phyloP scores from a whole-genome alignment of 2,888 invertebrate genomes.

The Cheilosia urbana region DNA sequence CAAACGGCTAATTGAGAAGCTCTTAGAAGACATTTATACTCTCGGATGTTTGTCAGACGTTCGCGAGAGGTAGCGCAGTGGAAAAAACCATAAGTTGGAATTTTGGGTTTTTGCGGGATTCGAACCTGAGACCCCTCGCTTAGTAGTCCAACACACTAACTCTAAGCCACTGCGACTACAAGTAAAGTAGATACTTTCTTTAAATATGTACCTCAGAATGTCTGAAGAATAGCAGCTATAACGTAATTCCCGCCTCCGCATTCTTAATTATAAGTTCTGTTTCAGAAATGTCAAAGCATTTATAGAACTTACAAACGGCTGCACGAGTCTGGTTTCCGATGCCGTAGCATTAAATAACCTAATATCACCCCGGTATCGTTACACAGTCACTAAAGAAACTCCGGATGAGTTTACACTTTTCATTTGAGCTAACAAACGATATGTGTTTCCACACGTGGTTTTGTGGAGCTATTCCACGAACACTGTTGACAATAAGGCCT shows the following conservation, averaged over 20 bases:
- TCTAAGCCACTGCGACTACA: no score
- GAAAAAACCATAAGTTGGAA: no score
- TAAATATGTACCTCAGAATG: no score
- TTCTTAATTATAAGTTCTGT: slow-evolving; percentile 16
- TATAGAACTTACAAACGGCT: background rate
- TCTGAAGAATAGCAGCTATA: background rate
- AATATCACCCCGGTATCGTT: slow-evolving; percentile 1
- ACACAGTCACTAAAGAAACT: background rate
- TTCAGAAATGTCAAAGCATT: background rate
- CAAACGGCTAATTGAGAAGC: no score
- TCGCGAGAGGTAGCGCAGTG: no score
- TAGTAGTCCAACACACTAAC: no score
- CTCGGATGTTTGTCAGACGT: no score
- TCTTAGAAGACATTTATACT: no score
- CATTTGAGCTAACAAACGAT: slow-evolving; percentile 36
- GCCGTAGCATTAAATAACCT: slow-evolving; percentile 8
- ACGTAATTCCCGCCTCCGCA: background rate
- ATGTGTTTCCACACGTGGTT: slow-evolving; percentile 42
- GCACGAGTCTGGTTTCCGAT: background rate
- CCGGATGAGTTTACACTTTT: slow-evolving; percentile 16
- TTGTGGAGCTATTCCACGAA: slow-evolving; percentile 4
- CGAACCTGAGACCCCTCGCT: no score
- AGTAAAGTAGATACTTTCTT: no score
- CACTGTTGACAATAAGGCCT: slow-evolving; percentile 38
- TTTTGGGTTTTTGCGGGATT: no score